These are phyloP conservation scores for Sarcophaga rosellei DNA, from an alignment of 2,888 invertebrate genomes.

Conservation along the genomic window DNA sequence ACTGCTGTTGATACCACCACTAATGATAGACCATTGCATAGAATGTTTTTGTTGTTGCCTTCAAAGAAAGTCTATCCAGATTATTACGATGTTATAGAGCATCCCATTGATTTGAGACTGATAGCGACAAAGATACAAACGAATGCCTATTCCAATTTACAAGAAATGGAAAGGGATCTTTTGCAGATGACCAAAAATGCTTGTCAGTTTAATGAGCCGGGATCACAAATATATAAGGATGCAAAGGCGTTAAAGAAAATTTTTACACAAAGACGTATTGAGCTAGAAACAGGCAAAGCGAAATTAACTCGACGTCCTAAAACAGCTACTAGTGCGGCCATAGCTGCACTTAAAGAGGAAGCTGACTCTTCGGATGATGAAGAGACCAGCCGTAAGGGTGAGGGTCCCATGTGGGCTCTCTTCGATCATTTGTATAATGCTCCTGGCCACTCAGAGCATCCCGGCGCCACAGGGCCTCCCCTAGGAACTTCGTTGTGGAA, in stretches of 20 bases:
- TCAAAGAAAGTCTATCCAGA: conserved; percentile 96
- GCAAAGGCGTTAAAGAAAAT: conserved; percentile 91
- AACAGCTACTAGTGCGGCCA: conserved; percentile 74
- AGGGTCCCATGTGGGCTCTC: conserved; percentile 95
- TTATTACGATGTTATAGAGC: conserved; percentile 96
- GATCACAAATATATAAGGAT: conserved; percentile 97
- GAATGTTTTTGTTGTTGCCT: conserved; percentile 94
- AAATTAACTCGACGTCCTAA: conserved; percentile 80
- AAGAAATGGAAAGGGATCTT: conserved; percentile 94
- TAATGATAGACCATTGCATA: conserved; percentile 91
- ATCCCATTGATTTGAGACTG: conserved; percentile 96
- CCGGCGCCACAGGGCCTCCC: conserved; percentile 85
- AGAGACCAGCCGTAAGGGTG: conserved; percentile 83
- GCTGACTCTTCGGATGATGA: conserved; percentile 85
- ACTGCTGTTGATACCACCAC: conserved; percentile 87
- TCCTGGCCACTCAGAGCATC: conserved; percentile 82
- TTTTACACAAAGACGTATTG: conserved; percentile 86
- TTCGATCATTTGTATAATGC: conserved; percentile 90
- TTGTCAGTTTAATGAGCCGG: conserved; percentile 97
- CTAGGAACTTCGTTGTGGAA: conserved; percentile 96
- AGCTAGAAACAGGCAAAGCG: conserved; percentile 87
- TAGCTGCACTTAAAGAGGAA: conserved; percentile 83
- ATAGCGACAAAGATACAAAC: conserved; percentile 96
- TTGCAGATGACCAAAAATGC: conserved; percentile 96
- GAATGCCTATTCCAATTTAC: conserved; percentile 88